Percentiles rank a stretch among this genome's conserved stretches.
Conservation (phyloP, 2,797 vertebrate species). For the Dendrocincla fuliginosa region DNA sequence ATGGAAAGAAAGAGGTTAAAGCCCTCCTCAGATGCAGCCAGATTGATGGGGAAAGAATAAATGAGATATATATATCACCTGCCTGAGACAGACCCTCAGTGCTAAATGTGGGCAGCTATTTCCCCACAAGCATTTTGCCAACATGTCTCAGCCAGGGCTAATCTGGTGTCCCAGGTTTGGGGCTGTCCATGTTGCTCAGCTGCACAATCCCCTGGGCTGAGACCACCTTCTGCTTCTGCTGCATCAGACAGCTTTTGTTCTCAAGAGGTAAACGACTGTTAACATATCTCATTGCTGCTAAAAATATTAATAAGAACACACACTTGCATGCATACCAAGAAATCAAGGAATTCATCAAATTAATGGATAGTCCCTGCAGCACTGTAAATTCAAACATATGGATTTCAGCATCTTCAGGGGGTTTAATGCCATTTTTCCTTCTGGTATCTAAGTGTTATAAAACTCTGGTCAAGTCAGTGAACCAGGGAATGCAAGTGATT, state of each 20-base stretch:
- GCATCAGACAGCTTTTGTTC: not conserved
- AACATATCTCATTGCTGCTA: not conserved
- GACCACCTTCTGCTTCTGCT: not conserved
- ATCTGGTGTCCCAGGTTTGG: not conserved
- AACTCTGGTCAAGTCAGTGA: conserved; percentile 14
- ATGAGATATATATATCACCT: not conserved
- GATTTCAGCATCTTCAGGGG: conserved; percentile 42
- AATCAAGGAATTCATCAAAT: conserved; percentile 48
- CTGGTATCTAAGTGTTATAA: conserved; percentile 31
- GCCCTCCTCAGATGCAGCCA: not conserved
- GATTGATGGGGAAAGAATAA: not conserved
- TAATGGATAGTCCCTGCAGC: conserved; percentile 27
- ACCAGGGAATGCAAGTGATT: conserved; percentile 6
- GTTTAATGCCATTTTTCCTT: conserved; percentile 33
- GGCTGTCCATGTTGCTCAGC: not conserved
- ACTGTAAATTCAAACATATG: conserved; percentile 39
- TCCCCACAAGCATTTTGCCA: not conserved
- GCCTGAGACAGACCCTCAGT: not conserved
- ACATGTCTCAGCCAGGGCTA: not conserved
- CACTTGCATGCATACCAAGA: not conserved
- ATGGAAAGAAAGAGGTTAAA: not conserved
- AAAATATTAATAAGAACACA: not conserved
- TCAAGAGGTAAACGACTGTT: not conserved
- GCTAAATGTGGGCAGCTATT: not conserved
- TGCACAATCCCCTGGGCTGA: not conserved